Base-by-base conservation (phyloP, 2,797 vertebrate genomes). In the Catamblyrhynchus diadema region DNA sequence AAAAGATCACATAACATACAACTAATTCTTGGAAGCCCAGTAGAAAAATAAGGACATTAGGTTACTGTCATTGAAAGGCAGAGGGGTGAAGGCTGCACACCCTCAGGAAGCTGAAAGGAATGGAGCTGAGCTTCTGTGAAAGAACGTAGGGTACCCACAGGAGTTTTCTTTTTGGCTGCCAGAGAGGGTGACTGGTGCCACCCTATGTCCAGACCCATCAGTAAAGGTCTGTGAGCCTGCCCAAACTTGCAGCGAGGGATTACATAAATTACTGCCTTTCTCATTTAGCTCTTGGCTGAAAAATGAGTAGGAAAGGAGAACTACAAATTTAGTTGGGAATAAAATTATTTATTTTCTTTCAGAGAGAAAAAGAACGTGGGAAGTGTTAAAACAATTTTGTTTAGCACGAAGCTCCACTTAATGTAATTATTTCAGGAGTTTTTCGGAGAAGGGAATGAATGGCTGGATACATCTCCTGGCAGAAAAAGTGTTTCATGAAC, bases 361-460 rank as follows among this genome's bases (percentile, higher is more conserved):
- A 42, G n/a, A 42, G 39, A 64, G 41, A 60, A 93, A 75, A 82
- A 70, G 33, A 62, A 71, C 3, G 33, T 81, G 65, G 72, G 73
- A 91, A 88, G 70, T 50, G 72, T 91, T 88, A 67, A 86, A 88
- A 39, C 24, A 69, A 65, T 93, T 91, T 67, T 88, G 53, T 81
- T 86, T 88, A 86, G 32, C 6, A 3, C 65, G 61, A 81, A 96
- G 70, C 16, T 82, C 32, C 45, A 16, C 86, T 84, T 81, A 85
- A 57, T 22, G 54, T 72, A 75, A 28, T 80, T 91, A 79, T 91
- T 91, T 82, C 61, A 71, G 70, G 33, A 73, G 24, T 37, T 81
- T n/a, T 86, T 86, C n/a, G 69, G 35, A 44, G 57, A 42, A 81
- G 30, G 42, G 81, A 75, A 75, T 62, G 24, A 88, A 88, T 42